Percentiles rank a stretch among this genome's conserved stretches.
These are phyloP conservation scores for Conops quadrifasciatus DNA, from an alignment of 2,888 invertebrate genomes.

Conservation along the genomic window DNA sequence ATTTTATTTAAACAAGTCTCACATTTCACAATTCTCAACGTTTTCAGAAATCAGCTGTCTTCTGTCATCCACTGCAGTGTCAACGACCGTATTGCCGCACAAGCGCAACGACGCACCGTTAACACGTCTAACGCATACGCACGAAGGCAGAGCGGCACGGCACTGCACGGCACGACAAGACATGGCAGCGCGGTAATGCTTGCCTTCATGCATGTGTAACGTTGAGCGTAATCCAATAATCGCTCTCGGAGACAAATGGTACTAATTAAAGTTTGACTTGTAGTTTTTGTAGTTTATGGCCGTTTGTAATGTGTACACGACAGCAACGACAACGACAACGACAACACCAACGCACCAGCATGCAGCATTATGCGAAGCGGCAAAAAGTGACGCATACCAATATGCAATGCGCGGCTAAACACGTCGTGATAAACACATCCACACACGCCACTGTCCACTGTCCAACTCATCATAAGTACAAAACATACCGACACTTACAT, in stretches of 20 bases:
- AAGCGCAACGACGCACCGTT: not conserved
- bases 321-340: not conserved
- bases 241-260: conserved; percentile 38
- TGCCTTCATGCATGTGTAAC: not conserved
- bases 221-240: conserved; percentile 32
- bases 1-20: too few species aligned
- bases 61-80: conserved; percentile 13
- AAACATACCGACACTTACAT: not conserved
- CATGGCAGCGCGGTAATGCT: not conserved
- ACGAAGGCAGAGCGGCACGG: too few species aligned
- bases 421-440: not conserved
- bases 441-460: too few species aligned
- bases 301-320: conserved; percentile 1
- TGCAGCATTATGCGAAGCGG: conserved; percentile 1
- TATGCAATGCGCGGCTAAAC: not conserved
- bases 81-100: conserved; percentile 12
- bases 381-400: not conserved
- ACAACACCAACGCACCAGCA: not conserved
- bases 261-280: conserved; percentile 44
- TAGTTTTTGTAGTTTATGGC: conserved; percentile 31
- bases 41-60: too few species aligned
- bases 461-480: too few species aligned
- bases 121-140: too few species aligned
- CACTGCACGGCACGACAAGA: not conserved
- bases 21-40: too few species aligned